These are phyloP conservation scores for Dioctria linearis DNA, from an alignment of 2,888 invertebrate genomes.

Conservation along the genomic window DNA sequence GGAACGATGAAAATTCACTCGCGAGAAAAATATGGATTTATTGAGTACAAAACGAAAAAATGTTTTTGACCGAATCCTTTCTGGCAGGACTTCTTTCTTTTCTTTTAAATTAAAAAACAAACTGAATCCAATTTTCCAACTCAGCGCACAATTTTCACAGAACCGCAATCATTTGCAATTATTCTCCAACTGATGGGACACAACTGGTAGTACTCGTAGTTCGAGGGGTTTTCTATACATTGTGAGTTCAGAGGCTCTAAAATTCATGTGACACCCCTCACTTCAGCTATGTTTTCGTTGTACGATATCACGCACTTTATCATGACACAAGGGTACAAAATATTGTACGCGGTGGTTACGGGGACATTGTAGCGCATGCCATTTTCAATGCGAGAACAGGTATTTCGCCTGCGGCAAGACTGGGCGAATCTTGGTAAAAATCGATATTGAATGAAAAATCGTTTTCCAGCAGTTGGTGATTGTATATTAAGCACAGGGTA, in stretches of 20 bases:
- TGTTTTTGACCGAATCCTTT: neutral
- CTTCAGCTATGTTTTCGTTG: constrained; percentile 28
- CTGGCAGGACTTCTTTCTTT: neutral
- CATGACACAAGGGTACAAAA: constrained; percentile 26
- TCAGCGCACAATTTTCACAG: constrained; percentile 53
- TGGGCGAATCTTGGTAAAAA: constrained; percentile 53
- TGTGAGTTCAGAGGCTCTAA: constrained; percentile 6
- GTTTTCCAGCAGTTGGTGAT: constrained; percentile 53
- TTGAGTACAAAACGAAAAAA: neutral
- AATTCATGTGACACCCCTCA: constrained; percentile 6
- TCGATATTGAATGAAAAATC: constrained; percentile 53
- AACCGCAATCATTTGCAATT: constrained; percentile 55
- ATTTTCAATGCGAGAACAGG: constrained; percentile 53
- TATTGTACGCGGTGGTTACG: constrained; percentile 29
- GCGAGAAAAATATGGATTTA: neutral
- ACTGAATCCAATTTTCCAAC: constrained; percentile 53
- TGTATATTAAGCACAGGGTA: constrained; percentile 35
- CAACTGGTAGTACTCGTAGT: constrained; percentile 56
- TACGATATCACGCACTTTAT: constrained; percentile 35
- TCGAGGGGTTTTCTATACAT: constrained; percentile 41
- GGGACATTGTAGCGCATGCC: constrained; percentile 35
- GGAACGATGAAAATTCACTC: constrained; percentile 5
- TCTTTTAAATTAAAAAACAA: constrained; percentile 43
- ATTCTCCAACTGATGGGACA: constrained; percentile 58
- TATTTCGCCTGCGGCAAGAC: constrained; percentile 51